Conservation (phyloP, 2,797 vertebrate species). For the Hemibagrus guttatus region DNA sequence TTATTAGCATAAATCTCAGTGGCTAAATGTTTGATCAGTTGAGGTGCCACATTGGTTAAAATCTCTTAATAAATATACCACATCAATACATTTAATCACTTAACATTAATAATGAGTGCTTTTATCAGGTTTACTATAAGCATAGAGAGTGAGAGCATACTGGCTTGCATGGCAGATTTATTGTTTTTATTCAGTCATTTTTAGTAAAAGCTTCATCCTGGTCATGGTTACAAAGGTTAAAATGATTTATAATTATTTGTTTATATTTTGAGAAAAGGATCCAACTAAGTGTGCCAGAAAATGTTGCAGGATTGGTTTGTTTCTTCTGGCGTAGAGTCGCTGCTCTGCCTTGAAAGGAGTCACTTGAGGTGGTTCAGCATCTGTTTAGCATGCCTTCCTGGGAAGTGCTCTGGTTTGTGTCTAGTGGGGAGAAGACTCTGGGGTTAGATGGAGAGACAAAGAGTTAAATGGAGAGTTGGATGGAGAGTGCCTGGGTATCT, state of each 20-base stretch:
- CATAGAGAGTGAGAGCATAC: neutral
- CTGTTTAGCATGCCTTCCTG: too few species aligned
- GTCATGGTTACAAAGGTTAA: neutral
- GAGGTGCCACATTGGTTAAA: neutral
- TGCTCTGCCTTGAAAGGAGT: too few species aligned
- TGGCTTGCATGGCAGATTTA: neutral
- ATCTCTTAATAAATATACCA: neutral
- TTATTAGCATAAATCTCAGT: neutral
- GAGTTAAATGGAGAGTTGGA: too few species aligned
- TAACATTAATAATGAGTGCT: neutral
- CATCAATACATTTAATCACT: neutral
- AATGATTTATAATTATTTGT: neutral
- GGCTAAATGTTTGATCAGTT: neutral
- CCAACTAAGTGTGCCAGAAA: neutral
- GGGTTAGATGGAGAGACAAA: too few species aligned
- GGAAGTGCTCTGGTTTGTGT: too few species aligned
- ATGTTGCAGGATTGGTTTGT: neutral
- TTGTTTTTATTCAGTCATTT: neutral
- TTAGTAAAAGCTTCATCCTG: neutral
- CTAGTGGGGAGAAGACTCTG: too few species aligned
- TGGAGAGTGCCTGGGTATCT: too few species aligned
- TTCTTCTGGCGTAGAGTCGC: neutral
- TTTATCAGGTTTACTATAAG: neutral
- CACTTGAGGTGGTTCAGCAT: too few species aligned
- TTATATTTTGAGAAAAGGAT: neutral